Evolutionary conservation across 1,140 invertebrate genomes (phyloP), one percentile per base, ranked within the genome.

Genomic region (Hypothenemus hampei): DNA sequence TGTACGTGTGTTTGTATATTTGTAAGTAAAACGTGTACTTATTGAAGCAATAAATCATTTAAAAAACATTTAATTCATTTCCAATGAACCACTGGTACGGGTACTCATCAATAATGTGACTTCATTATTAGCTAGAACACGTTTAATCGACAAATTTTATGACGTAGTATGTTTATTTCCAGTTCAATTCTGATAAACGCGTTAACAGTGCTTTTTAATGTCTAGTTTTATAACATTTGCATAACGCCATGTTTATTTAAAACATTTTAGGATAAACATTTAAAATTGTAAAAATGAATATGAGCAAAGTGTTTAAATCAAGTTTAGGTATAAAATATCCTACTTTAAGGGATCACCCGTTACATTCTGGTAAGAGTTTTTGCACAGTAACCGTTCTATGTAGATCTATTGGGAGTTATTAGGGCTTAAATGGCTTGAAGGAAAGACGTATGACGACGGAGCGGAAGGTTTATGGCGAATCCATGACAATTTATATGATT

Each of bases 401-500:
- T 1, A 47, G 10, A 16, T 3, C 18, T n/a, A 11, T 11, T 29
- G 5, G 11, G 24, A 29, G 6, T 29, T 29, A 11, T 29, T 19
- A 51, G 24, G 7, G 43, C 7, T 4, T 8, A 11, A 20, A 19
- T 83, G 84, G 85, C 60, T 91, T 10, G 72, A 76, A 24, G 81
- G 79, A 2, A 87, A 87, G 65, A 74, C 74, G 35, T 61, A 72
- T 22, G 81, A 86, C 58, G 87, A 91, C 64, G 81, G 81, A 10
- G 84, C 87, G 0, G 85, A 87, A 67, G 80, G 79, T 5, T 71
- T 89, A 0, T 93, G 90, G 90, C 74, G 90, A 49, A 77, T 92
- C 11, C 77, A 82, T 58, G 78, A 91, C 69, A 74, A 75, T 31
- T 74, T 93, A 1, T 92, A 92, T 65, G 83, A 92, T 69, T 73